Conservation (phyloP, 2,888 invertebrate genomes). For the Toxonevra muliebris region DNA sequence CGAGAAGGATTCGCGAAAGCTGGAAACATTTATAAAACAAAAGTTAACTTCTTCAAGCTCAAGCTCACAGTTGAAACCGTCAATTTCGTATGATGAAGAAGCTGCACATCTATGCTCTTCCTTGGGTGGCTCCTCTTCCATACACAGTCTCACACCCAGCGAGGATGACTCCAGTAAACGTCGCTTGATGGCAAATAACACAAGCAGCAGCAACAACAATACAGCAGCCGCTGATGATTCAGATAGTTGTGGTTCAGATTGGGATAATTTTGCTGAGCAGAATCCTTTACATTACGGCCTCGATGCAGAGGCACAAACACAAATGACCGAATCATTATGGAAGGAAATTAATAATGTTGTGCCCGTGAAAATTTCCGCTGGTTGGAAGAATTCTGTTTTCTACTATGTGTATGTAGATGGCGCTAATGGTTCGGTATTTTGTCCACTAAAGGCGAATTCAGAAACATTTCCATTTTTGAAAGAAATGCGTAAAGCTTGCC, state of each 20-base stretch:
- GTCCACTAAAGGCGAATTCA: constrained; percentile 53
- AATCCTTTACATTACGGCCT: constrained; percentile 52
- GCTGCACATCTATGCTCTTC: constrained; percentile 55
- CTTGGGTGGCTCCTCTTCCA: constrained; percentile 55
- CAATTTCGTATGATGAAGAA: constrained; percentile 58
- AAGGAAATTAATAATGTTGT: constrained; percentile 70
- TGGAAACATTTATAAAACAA: constrained; percentile 51
- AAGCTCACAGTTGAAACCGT: constrained; percentile 66
- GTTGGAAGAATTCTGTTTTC: constrained; percentile 56
- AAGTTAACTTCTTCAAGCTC: constrained; percentile 39
- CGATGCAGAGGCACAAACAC: constrained; percentile 62
- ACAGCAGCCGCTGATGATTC: constrained; percentile 57
- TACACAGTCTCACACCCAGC: constrained; percentile 58
- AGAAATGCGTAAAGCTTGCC: constrained; percentile 77
- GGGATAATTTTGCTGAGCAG: constrained; percentile 69
- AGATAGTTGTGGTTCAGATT: constrained; percentile 69
- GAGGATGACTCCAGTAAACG: constrained; percentile 56
- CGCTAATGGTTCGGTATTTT: constrained; percentile 51
- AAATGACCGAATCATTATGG: constrained; percentile 76
- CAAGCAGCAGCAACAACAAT: constrained; percentile 59
- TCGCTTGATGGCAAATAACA: constrained; percentile 44
- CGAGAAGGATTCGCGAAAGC: constrained; percentile 44
- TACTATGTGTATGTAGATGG: constrained; percentile 57
- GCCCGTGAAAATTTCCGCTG: constrained; percentile 60
- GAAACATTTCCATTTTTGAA: constrained; percentile 70